phyloP scores from a whole-genome alignment of 92 coral and sea anemone species.

The Porites divaricata region DNA sequence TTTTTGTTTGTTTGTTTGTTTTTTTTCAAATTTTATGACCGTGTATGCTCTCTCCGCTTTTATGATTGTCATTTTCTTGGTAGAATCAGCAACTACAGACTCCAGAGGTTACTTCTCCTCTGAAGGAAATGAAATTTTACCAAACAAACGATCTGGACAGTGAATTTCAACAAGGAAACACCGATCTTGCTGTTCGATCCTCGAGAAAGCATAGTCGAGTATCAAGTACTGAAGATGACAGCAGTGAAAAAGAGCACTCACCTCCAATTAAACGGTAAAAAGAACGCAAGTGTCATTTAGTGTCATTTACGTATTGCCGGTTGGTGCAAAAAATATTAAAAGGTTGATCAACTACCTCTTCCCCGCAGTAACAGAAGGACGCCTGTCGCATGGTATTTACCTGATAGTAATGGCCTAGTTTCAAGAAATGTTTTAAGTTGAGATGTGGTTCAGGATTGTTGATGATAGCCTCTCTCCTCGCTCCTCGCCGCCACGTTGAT shows the following conservation, averaged over 20 bases:
- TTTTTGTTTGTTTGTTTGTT: no score
- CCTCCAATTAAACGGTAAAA: neutral
- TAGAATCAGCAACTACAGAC: no score
- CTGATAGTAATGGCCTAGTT: no score
- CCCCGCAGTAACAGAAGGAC: neutral
- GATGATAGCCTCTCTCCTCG: neutral
- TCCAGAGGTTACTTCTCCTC: neutral
- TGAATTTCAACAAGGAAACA: neutral
- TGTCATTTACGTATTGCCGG: no score
- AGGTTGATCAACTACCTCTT: neutral
- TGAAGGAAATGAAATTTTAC: neutral
- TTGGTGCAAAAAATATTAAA: no score
- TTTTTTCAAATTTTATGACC: no score
- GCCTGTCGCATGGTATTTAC: no score
- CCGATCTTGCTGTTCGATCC: conserved; percentile 2
- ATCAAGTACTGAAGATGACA: conserved; percentile 28
- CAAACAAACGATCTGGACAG: neutral
- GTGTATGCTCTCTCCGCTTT: no score
- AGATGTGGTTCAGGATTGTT: neutral
- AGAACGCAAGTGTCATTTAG: neutral
- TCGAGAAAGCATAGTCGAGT: conserved; percentile 6
- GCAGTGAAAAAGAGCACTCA: neutral
- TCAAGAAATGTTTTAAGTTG: neutral
- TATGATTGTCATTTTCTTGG: no score
- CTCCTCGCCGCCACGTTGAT: neutral